Conservation (phyloP, 2,888 invertebrate species). For the Andrena hattorfiana region DNA sequence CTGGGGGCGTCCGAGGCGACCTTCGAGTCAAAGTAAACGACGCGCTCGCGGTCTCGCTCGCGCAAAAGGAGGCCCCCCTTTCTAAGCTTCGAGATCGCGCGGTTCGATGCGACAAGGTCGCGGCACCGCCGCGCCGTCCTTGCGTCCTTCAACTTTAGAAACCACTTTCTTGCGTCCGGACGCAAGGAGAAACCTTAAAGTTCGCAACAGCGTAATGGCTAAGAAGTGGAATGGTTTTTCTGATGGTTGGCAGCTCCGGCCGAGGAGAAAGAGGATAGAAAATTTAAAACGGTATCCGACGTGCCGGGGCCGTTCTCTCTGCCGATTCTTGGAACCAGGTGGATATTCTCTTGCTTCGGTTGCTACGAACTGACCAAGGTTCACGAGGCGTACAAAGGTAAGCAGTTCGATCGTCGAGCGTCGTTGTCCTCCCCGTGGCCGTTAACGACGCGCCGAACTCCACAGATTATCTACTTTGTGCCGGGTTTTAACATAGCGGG, state of each 20-base stretch:
- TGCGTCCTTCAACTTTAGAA: constrained; percentile 36
- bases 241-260: constrained; percentile 11
- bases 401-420: constrained; percentile 66
- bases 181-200: neutral
- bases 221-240: neutral
- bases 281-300: constrained; percentile 77
- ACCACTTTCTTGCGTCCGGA: constrained; percentile 26
- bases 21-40: constrained; percentile 28
- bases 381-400: constrained; percentile 93
- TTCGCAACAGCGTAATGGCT: neutral
- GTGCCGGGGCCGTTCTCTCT: constrained; percentile 92
- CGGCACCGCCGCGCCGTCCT: constrained; percentile 2
- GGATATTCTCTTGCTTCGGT: constrained; percentile 90
- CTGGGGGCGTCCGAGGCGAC: constrained; percentile 20
- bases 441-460: neutral
- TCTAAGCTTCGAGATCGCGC: constrained; percentile 47
- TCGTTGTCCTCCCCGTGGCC: neutral
- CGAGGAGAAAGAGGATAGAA: constrained; percentile 53
- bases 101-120: constrained; percentile 35
- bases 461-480: neutral
- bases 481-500: constrained; percentile 59
- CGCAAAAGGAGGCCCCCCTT: constrained; percentile 26
- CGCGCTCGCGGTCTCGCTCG: constrained; percentile 9
- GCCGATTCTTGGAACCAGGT: constrained; percentile 92
- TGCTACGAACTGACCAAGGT: constrained; percentile 90